Evolutionary conservation across 2,113 vertebrate species (phyloP).

Genomic region (Neodon shergylaensis): DNA sequence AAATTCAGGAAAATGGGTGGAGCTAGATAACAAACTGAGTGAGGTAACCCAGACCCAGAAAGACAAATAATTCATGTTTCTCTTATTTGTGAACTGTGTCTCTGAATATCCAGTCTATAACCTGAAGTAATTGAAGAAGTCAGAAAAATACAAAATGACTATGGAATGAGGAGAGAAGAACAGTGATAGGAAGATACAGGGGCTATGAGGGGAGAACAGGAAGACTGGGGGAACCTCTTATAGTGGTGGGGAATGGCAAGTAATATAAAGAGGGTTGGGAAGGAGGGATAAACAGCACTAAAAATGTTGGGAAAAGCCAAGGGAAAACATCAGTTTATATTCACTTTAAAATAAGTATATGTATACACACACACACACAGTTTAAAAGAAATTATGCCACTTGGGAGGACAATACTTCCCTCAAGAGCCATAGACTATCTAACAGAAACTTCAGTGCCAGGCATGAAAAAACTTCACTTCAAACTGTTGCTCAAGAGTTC

Average conservation of each 20-base stretch:
- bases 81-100: neutral
- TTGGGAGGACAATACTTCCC: neutral
- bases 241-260: neutral
- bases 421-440: neutral
- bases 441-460: neutral
- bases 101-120: neutral
- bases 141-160: neutral
- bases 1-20: neutral
- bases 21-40: neutral
- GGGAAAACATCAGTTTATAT: neutral
- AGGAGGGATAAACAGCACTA: neutral
- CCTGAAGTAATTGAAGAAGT: neutral
- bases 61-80: neutral
- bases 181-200: neutral
- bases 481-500: neutral
- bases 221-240: neutral
- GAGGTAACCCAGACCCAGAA: neutral
- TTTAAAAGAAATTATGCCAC: neutral
- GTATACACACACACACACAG: neutral
- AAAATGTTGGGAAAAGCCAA: neutral
- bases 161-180: too few relatives aligned
- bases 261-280: neutral
- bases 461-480: neutral
- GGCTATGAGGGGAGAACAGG: too few relatives aligned
- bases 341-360: neutral